phyloP scores from a whole-genome alignment of 1,140 invertebrate species.

The Saccostrea glomerata region DNA sequence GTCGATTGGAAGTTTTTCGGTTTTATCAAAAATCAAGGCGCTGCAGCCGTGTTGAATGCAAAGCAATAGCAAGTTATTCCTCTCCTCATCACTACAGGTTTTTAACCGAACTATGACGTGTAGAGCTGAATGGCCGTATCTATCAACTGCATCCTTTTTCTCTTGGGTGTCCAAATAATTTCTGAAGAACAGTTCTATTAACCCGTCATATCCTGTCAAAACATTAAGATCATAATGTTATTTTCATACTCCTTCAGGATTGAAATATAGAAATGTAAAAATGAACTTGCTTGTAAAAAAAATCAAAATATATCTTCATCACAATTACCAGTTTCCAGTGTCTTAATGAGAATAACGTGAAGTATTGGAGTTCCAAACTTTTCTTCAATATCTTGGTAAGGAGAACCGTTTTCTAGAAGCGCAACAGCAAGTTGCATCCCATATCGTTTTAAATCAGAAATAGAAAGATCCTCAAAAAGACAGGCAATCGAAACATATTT shows the following conservation, averaged over 20 bases:
- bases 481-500: constrained; percentile 15
- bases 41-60: background rate
- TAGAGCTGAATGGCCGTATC: background rate
- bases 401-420: constrained; percentile 47
- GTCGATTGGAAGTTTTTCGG: background rate
- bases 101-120: background rate
- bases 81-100: background rate
- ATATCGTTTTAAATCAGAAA: constrained; percentile 35
- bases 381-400: constrained; percentile 37
- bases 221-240: background rate
- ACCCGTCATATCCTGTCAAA: background rate
- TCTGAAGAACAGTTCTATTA: background rate
- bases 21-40: background rate
- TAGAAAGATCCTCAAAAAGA: constrained; percentile 18
- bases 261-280: no score
- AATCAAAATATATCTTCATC: no score
- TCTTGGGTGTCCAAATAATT: constrained; percentile 3
- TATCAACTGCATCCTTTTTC: background rate
- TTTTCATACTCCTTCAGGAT: no score
- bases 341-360: background rate
- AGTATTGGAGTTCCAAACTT: background rate
- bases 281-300: no score
- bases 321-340: constrained; percentile 38
- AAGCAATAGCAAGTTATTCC: background rate
- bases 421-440: constrained; percentile 45